These are phyloP conservation scores for Ibycter americanus DNA, from an alignment of 2,797 vertebrate genomes.

Conservation along the genomic window DNA sequence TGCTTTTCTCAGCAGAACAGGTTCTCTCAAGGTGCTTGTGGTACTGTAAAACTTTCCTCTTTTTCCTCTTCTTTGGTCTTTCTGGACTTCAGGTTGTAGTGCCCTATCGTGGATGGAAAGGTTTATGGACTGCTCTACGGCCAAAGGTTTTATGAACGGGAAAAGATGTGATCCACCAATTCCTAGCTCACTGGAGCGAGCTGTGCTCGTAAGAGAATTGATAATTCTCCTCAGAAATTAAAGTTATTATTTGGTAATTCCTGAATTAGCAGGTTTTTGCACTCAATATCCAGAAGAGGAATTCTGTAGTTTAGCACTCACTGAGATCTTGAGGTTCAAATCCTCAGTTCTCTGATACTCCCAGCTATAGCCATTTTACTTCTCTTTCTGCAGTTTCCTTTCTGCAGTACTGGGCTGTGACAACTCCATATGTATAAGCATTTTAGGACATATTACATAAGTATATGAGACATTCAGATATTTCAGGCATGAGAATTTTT, in stretches of 20 bases:
- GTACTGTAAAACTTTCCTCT: background rate
- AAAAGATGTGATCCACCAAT: background rate
- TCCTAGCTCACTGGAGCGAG: background rate
- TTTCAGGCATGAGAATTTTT: conserved; percentile 28
- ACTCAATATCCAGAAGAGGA: background rate
- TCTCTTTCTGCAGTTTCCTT: background rate
- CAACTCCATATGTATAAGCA: background rate
- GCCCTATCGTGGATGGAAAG: background rate
- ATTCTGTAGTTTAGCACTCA: background rate
- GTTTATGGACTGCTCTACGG: background rate
- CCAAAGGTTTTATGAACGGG: background rate
- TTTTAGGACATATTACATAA: conserved; percentile 40
- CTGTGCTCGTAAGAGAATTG: background rate
- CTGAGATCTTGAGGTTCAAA: background rate
- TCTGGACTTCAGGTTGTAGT: background rate
- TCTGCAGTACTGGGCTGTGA: background rate
- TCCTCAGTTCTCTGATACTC: background rate
- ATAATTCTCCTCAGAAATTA: background rate
- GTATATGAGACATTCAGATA: conserved; percentile 14
- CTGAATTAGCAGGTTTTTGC: background rate
- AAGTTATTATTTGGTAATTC: background rate
- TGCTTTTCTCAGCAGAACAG: background rate
- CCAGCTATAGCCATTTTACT: background rate
- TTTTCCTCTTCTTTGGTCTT: background rate
- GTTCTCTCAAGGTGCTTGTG: background rate